Evolutionary conservation across 2,888 invertebrate species (phyloP).

Genomic region (Drosophila testacea): DNA sequence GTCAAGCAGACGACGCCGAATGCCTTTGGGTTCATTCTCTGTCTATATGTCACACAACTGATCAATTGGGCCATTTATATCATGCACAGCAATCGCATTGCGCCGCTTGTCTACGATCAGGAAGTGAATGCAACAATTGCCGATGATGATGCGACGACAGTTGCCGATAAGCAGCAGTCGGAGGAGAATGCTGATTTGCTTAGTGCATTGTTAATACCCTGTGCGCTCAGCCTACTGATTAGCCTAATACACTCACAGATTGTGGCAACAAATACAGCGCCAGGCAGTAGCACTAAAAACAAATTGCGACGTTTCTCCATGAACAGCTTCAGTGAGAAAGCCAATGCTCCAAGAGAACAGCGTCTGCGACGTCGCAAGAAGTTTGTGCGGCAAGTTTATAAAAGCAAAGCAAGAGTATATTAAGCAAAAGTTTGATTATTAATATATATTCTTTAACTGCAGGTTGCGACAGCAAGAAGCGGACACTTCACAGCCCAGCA

Average conservation of each 20-base stretch:
- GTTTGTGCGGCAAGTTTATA: constrained; percentile 78
- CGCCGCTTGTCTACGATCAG: constrained; percentile 31
- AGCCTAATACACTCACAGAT: constrained; percentile 93
- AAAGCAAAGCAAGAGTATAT: not conserved
- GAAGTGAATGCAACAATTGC: constrained; percentile 47
- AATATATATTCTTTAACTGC: not conserved
- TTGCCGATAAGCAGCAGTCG: constrained; percentile 34
- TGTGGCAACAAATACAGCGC: constrained; percentile 88
- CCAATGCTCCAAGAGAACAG: constrained; percentile 66
- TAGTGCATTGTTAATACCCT: constrained; percentile 90
- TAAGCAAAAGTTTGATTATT: not conserved
- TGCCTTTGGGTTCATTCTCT: constrained; percentile 90
- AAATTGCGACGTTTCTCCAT: constrained; percentile 82
- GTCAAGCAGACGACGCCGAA: constrained; percentile 93
- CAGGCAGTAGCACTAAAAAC: constrained; percentile 67
- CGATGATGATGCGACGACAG: constrained; percentile 6
- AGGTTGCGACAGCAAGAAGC: constrained; percentile 79
- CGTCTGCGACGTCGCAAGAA: constrained; percentile 82
- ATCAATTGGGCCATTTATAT: constrained; percentile 85
- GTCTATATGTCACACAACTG: constrained; percentile 91
- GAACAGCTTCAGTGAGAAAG: constrained; percentile 63
- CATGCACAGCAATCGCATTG: constrained; percentile 80
- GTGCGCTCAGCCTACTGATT: constrained; percentile 90
- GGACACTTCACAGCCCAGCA: constrained; percentile 55
- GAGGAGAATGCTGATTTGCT: constrained; percentile 87